Evolutionary conservation across 64 coral and sea anemone genomes (phyloP).

Genomic region (Trachythela sp.): DNA sequence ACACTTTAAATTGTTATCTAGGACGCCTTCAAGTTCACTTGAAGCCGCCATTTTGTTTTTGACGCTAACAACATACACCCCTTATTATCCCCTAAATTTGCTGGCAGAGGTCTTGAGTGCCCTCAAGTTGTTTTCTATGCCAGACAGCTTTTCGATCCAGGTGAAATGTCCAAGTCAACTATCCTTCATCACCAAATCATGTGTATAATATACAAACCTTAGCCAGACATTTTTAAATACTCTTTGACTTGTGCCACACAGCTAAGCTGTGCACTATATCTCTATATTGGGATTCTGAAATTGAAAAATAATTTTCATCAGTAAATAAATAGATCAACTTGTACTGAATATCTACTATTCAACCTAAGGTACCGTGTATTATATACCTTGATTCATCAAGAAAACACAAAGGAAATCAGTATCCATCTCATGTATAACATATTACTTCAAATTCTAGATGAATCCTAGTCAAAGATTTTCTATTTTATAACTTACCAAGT

Average conservation of each 20-base stretch:
- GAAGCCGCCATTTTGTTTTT: not conserved
- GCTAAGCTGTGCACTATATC: constrained; percentile 35
- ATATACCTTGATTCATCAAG: not conserved
- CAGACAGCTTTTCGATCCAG: no score
- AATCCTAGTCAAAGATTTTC: not conserved
- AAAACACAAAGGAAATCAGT: no score
- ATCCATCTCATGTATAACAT: no score
- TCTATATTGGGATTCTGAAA: constrained; percentile 10
- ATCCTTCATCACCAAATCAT: no score
- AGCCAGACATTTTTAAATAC: constrained; percentile 18
- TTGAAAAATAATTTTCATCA: not conserved
- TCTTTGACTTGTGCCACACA: no score
- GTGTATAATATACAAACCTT: constrained; percentile 8
- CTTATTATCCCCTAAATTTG: not conserved
- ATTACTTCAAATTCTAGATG: no score
- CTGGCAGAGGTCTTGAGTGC: no score
- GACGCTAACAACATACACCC: not conserved
- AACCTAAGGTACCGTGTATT: no score
- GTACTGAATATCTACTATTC: no score
- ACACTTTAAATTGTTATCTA: not conserved
- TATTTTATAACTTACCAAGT: not conserved
- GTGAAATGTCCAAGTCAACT: no score
- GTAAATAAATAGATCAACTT: no score
- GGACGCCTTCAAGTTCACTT: not conserved
- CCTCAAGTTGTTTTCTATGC: no score